Evolutionary conservation across 2,113 vertebrate genomes (phyloP).

Genomic region (Xiphorhynchus elegans): DNA sequence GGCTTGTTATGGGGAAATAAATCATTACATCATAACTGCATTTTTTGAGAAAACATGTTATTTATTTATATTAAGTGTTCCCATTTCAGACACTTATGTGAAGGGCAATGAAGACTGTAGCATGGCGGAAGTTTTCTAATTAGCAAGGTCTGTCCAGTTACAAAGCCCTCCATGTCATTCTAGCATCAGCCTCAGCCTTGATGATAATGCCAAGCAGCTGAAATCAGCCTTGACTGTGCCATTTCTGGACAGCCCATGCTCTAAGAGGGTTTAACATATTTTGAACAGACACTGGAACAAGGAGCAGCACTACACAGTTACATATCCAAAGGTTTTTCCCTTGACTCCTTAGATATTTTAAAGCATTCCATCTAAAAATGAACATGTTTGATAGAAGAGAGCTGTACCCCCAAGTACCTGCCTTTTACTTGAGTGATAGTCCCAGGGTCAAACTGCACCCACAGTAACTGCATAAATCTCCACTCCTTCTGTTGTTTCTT

Average conservation of each 20-base stretch:
- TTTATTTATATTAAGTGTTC: background rate
- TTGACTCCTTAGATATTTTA: background rate
- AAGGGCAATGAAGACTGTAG: background rate
- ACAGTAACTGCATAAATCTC: background rate
- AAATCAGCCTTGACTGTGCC: background rate
- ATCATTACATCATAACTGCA: background rate
- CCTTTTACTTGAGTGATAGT: background rate
- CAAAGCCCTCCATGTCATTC: background rate
- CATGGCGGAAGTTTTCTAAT: background rate
- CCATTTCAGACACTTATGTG: background rate
- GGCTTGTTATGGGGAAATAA: background rate
- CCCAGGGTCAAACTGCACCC: background rate
- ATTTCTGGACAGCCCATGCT: background rate
- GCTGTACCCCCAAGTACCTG: background rate
- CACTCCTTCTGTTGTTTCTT: background rate
- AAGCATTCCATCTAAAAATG: background rate
- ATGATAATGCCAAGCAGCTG: background rate
- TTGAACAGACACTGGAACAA: background rate
- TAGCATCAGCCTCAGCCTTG: background rate
- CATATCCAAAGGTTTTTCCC: background rate
- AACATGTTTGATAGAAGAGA: background rate
- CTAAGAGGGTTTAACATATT: background rate
- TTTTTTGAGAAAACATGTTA: background rate
- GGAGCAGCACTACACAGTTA: background rate
- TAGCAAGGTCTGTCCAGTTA: background rate